Base-by-base conservation (phyloP, 2,888 invertebrate species). In the Oscheius sp. region DNA sequence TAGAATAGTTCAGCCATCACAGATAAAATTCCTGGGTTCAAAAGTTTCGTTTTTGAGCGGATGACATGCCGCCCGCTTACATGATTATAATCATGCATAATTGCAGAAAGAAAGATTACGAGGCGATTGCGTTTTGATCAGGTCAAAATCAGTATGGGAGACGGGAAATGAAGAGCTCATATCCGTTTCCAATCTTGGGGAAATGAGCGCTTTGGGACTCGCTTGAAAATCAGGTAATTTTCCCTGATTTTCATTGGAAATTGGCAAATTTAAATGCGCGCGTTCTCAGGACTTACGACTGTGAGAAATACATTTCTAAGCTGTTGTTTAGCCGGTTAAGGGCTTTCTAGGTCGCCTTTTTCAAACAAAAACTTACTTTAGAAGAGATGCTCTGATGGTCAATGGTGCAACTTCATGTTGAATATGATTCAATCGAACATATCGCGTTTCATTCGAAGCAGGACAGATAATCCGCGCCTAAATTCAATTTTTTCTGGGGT, bases 341-440 rank as follows among this genome's bases (percentile, higher is more conserved):
- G n/a, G n/a, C n/a, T n/a, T n/a, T n/a, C n/a, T n/a, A n/a, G n/a
- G n/a, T n/a, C n/a, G n/a, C n/a, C n/a, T n/a, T n/a, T n/a, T n/a
- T n/a, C n/a, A n/a, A 21, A 49, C 6, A 49, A 21, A 46, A 49
- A 52, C 66, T 16, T n/a, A 66, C 66, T 66, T 49, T 2, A 66
- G 29, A 13, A 25, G 52, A 0, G 49, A 52, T 27, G 66, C 66
- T 66, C 66, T 13, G 18, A 66, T 66, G 1, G 66, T 66, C 52
- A 66, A 27, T 6, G 66, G 66, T n/a, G 49, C 66, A n/a, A 66
- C 25, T 18, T 66, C 66, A 52, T 66, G 66, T 49, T 66, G 66
- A 66, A 66, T 66, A 49, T 66, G 66, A 29, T 66, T 66, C 29
- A 66, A 29, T 27, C 66, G n/a, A 25, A 66, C 35, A 52, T 66